A percentile compares a stretch with the other conserved stretches of the same genome.
phyloP scores from a whole-genome alignment of 2,797 vertebrate species.

The Avahi laniger region DNA sequence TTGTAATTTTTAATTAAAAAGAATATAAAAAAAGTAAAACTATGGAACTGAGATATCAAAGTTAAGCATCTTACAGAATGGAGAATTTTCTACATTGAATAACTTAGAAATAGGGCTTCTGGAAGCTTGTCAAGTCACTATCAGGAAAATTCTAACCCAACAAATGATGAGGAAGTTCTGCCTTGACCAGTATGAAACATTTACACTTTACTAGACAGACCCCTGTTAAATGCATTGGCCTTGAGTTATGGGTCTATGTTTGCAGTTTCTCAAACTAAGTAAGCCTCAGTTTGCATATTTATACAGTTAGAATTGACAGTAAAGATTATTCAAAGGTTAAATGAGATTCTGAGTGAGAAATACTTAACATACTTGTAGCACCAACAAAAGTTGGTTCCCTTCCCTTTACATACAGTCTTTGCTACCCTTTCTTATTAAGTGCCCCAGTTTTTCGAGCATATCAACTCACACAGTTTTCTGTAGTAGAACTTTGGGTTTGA shows the following conservation, averaged over 20 bases:
- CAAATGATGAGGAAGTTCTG: neutral
- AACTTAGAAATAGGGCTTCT: neutral
- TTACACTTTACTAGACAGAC: neutral
- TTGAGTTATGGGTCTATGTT: neutral
- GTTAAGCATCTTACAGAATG: neutral
- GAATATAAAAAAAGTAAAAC: neutral
- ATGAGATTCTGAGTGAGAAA: neutral
- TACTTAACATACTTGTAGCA: neutral
- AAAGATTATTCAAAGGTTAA: neutral
- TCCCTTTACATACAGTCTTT: neutral
- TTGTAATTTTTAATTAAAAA: neutral
- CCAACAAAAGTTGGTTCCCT: neutral
- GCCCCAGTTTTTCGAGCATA: neutral
- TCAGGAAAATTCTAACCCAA: neutral
- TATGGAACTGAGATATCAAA: neutral
- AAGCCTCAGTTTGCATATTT: neutral
- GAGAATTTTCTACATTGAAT: neutral
- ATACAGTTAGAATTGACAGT: neutral
- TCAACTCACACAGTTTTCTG: neutral
- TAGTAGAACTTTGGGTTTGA: neutral
- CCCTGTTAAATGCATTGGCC: neutral
- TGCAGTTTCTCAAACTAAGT: neutral
- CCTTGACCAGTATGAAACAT: neutral
- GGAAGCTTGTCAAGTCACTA: neutral
- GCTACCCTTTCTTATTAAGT: neutral